Conservation (phyloP, 1,140 invertebrate genomes). For the Brachionus koreanus region DNA sequence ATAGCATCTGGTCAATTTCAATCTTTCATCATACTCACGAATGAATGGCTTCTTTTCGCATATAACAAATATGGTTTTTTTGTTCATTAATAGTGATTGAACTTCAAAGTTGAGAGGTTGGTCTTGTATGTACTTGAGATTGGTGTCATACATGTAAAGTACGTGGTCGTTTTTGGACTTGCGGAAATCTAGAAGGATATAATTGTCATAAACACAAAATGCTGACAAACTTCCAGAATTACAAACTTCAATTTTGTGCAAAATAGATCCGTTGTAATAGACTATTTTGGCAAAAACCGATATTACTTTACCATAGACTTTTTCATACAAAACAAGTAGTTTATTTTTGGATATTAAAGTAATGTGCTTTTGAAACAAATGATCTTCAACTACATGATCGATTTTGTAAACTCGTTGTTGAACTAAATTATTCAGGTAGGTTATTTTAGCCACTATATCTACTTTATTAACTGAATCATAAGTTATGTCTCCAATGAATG, state of each 20-base stretch:
- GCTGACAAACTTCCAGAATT: background rate
- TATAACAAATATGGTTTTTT: background rate
- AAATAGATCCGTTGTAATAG: background rate
- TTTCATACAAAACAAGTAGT: background rate
- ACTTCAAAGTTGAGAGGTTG: background rate
- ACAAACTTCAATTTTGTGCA: background rate
- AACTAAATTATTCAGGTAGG: background rate
- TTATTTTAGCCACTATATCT: slow-evolving; percentile 5
- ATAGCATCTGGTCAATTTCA: background rate
- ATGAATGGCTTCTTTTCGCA: background rate
- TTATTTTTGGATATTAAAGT: slow-evolving; percentile 21
- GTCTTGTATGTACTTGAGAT: background rate
- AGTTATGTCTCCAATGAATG: background rate
- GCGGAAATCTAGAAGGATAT: background rate
- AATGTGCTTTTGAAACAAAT: background rate
- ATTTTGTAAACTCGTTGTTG: background rate
- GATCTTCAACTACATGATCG: background rate
- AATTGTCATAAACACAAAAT: background rate
- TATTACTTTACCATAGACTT: slow-evolving; percentile 17
- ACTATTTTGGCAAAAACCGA: slow-evolving; percentile 16
- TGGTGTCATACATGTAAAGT: background rate
- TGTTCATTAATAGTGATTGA: background rate
- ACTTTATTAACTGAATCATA: background rate
- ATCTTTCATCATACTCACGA: background rate
- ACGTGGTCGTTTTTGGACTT: background rate